These are phyloP conservation scores for Rhombomys opimus DNA, from an alignment of 2,113 vertebrate genomes.

Conservation along the genomic window DNA sequence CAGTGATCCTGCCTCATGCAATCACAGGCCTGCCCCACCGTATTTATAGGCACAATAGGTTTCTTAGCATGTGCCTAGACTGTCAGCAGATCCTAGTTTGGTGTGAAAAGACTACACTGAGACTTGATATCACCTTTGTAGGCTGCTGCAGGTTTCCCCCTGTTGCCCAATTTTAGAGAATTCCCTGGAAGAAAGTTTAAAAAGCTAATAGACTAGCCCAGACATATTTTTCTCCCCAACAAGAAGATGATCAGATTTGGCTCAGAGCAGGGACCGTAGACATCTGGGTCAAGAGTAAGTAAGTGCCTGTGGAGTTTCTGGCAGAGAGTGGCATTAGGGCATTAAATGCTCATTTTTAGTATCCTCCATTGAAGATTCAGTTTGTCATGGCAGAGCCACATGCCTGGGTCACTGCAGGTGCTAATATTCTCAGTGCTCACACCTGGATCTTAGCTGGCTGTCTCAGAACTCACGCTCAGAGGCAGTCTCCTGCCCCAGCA, in stretches of 20 bases:
- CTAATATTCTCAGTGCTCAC: background rate
- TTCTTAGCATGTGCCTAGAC: background rate
- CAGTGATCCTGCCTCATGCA: background rate
- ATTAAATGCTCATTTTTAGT: background rate
- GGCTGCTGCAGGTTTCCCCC: background rate
- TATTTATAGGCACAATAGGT: background rate
- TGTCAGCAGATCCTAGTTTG: too few species aligned
- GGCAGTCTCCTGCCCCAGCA: background rate
- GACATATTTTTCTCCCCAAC: accelerated
- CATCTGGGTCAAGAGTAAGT: background rate
- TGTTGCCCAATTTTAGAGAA: background rate
- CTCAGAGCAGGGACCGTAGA: background rate
- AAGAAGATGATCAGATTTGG: background rate
- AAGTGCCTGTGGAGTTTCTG: background rate
- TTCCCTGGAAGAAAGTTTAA: background rate
- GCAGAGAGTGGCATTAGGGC: too few species aligned
- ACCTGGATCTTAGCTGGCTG: too few species aligned
- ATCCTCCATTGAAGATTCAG: background rate
- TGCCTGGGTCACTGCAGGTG: too few species aligned
- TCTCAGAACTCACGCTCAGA: background rate
- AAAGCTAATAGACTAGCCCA: background rate
- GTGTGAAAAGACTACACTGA: background rate
- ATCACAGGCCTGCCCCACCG: background rate
- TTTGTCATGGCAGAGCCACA: accelerated
- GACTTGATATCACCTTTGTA: background rate